These are phyloP conservation scores for Lagopus leucura DNA, from an alignment of 2,113 vertebrate species.

Conservation along the genomic window DNA sequence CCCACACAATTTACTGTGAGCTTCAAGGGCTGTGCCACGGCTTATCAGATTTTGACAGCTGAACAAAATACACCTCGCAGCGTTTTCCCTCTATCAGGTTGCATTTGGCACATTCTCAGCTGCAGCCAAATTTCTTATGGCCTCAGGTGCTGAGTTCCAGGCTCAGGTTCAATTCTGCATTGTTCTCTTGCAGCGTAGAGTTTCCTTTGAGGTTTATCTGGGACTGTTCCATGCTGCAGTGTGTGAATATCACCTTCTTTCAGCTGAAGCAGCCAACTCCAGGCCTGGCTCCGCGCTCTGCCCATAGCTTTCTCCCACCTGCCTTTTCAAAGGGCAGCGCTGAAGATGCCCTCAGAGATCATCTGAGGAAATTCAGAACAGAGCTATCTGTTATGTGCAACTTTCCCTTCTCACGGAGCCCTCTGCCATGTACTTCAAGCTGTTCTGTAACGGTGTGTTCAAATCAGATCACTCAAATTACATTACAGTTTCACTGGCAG, in stretches of 20 bases:
- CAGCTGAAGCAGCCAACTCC: not conserved
- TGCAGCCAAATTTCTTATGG: not conserved
- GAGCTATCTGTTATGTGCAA: not conserved
- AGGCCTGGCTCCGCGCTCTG: not conserved
- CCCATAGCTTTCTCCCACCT: not conserved
- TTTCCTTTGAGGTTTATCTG: not conserved
- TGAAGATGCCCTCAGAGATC: not conserved
- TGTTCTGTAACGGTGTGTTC: not conserved
- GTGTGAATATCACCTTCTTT: not conserved
- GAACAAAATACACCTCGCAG: not conserved
- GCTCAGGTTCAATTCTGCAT: not conserved
- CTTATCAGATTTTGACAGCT: not conserved
- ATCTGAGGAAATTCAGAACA: not conserved
- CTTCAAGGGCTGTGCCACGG: not conserved
- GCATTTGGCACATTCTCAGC: not conserved
- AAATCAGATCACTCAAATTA: not conserved
- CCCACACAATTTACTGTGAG: not conserved
- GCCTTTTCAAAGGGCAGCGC: not conserved
- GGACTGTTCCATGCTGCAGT: too few relatives aligned
- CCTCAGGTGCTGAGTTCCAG: accelerated
- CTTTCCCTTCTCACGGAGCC: not conserved
- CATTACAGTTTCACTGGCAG: not conserved
- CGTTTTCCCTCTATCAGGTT: not conserved
- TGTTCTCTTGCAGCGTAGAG: not conserved
- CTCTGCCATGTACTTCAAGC: not conserved